Evolutionary conservation across 1,140 invertebrate genomes (phyloP), one percentile per base, ranked within the genome.

Genomic region (Pomacea maculata): DNA sequence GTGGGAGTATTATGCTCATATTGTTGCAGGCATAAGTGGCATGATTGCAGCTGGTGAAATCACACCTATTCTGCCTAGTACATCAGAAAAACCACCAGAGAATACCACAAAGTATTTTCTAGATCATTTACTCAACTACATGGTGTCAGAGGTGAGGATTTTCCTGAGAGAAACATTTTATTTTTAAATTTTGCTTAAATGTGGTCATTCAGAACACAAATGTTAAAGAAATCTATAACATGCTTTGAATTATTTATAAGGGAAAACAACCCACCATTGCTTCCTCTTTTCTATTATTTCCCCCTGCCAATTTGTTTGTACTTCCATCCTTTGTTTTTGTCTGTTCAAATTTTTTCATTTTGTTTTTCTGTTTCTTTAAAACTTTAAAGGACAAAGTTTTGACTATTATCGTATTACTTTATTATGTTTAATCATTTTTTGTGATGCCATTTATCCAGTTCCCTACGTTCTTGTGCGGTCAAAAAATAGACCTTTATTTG

Each of bases 61-160:
- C 70, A 94, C 94, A 52, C 95, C 97, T 0, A 93, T 98, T 83
- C 91, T 98, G 82, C 96, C 96, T 29, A 94, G 96, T 0, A 94
- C 95, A 82, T 95, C 95, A 79, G 97, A 98, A 87, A 97, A 96
- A 90, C 93, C 94, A n/a, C 94, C 95, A 61, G 97, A 98, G 63
- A 96, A 98, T 89, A 94, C 95, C 85, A 96, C 95, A 34, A 95
- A 95, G 84, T 95, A 95, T 87, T 97, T 96, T 88, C 93, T 99
- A 80, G 97, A 98, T 90, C 94, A 95, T 81, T 90, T 99, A 21
- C 93, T 99, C 19, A 96, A 97, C 88, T 95, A 94, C 85, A 97
- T 98, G 95, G 96, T 98, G 1, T 95, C 96, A 61, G 95, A 96
- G 92, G 94, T 95, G 90, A 86, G 83, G 52, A 34, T 57, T 21